These are phyloP conservation scores for Berghia stephanieae DNA, from an alignment of 1,140 invertebrate genomes.

Conservation along the genomic window DNA sequence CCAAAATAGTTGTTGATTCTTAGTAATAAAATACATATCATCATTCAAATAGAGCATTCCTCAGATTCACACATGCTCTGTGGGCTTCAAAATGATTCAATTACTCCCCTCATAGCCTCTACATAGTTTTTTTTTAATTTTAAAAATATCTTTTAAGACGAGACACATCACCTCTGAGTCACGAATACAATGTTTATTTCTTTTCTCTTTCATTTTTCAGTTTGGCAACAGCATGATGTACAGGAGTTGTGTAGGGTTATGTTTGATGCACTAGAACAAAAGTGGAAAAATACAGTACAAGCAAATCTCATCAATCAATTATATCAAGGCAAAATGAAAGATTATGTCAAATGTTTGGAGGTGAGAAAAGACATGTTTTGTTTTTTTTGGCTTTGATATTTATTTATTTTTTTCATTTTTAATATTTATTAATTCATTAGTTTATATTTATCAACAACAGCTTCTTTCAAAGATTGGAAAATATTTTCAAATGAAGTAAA, in stretches of 20 bases:
- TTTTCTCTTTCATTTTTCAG: conserved; percentile 57
- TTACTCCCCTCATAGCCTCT: too few relatives aligned
- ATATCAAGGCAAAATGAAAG: conserved; percentile 85
- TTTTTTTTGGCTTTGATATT: neutral
- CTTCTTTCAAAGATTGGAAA: too few relatives aligned
- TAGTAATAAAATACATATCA: too few relatives aligned
- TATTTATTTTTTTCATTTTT: neutral
- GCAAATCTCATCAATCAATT: conserved; percentile 83
- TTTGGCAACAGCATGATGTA: conserved; percentile 93
- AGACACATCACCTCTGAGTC: too few relatives aligned
- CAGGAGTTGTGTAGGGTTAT: conserved; percentile 91
- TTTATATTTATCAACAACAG: too few relatives aligned
- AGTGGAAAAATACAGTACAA: conserved; percentile 86
- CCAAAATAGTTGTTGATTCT: too few relatives aligned
- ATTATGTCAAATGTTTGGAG: conserved; percentile 91
- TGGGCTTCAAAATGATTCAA: too few relatives aligned
- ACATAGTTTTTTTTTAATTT: too few relatives aligned
- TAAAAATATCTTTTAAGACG: too few relatives aligned
- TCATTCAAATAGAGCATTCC: too few relatives aligned
- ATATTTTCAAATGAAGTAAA: too few relatives aligned
- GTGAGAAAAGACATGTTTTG: conserved; percentile 41
- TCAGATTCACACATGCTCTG: too few relatives aligned
- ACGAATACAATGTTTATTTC: conserved; percentile 69
- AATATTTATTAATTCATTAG: neutral
- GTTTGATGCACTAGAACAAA: conserved; percentile 90